Base-by-base conservation (phyloP, 2,888 invertebrate species). In the Isoperla grammatica region DNA sequence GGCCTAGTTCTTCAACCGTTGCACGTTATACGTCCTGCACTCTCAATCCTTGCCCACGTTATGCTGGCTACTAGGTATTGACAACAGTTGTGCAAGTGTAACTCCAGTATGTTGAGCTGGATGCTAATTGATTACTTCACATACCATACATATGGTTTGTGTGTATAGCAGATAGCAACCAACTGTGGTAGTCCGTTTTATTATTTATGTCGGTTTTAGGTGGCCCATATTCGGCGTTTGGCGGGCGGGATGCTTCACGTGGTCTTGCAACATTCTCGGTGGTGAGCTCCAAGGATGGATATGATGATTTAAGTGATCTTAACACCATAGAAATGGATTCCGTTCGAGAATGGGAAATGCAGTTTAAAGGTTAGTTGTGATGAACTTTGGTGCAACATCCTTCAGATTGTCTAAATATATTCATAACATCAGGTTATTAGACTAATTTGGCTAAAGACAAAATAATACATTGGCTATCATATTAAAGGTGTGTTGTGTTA, bases 301-400 rank as follows among this genome's bases (percentile, higher is more conserved):
- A 95, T 77, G 97, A 98, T 79, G 97, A 98, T 75, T 81, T 98
- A 58, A 92, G 92, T 74, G 97, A 98, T 76, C 83, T 98, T 59
- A 90, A 87, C 71, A 84, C 88, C 12, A 85, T 88, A 79, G 91
- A 98, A 79, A 95, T 97, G 93, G 95, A 95, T 68, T 91, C 93
- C 19, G 88, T 97, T 6, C 83, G 84, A 66, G 97, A 98, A 77
- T 98, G 98, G 98, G 95, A 96, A 75, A 89, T 90, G 76, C 97
- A 97, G 74, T 95, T 98, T 74, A 88, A 88, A 83, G 95, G 95
- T 92, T 78, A 71, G 59, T 53, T 56, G 13, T 19, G 13, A 2
- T 15, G 13, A n/a, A 11, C 15, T 1, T n/a, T n/a, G n/a, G 6
- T 2, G 13, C 15, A 53, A 13, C 12, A 3, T 6, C 8, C 40